phyloP scores from a whole-genome alignment of 1,140 invertebrate species.

The Vanessa tameamea region DNA sequence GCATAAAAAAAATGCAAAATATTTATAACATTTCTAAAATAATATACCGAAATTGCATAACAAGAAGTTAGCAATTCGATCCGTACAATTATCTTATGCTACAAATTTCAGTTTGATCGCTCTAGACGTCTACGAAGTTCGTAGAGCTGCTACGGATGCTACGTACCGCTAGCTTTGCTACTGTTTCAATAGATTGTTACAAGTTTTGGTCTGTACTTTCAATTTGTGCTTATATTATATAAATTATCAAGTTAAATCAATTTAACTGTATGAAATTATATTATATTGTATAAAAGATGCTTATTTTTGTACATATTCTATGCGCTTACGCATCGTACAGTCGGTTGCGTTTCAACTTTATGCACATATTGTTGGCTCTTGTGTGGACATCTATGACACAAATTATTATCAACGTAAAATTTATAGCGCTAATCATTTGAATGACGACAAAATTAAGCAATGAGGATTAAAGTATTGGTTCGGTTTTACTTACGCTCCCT shows the following conservation, averaged over 20 bases:
- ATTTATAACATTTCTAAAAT: conserved; percentile 1
- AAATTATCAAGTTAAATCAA: background rate
- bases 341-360: too few species aligned
- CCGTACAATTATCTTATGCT: conserved; percentile 4
- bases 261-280: background rate
- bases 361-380: too few species aligned
- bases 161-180: background rate
- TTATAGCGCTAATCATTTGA: too few species aligned
- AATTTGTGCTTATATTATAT: background rate
- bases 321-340: background rate
- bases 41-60: conserved; percentile 7
- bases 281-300: background rate
- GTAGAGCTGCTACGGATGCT: conserved; percentile 24
- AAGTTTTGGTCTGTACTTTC: background rate
- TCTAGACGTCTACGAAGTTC: conserved; percentile 26
- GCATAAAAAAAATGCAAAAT: background rate
- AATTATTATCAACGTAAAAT: too few species aligned
- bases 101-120: conserved; percentile 10
- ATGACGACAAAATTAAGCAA: too few species aligned
- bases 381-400: too few species aligned
- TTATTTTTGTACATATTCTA: background rate
- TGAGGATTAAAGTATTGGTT: too few species aligned
- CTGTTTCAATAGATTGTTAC: background rate
- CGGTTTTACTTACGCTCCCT: too few species aligned
- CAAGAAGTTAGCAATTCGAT: background rate